Evolutionary conservation across 2,113 vertebrate genomes (phyloP).

Genomic region (Microtus oregoni): DNA sequence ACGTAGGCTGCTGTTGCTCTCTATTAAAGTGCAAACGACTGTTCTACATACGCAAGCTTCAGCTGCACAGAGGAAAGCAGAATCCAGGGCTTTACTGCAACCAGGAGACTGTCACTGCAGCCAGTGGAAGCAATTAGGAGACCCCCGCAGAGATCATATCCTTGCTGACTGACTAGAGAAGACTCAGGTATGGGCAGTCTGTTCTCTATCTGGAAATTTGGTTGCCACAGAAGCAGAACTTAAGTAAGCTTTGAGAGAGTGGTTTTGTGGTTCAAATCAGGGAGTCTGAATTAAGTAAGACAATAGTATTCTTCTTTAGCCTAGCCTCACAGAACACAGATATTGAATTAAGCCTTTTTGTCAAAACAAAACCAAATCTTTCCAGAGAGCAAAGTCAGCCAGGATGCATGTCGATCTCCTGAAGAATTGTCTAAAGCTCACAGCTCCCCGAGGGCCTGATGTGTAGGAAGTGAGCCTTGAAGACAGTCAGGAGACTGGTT

Average conservation of each 20-base stretch:
- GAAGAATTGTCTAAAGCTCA: background rate
- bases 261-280: background rate
- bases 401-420: background rate
- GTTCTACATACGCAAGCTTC: background rate
- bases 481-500: background rate
- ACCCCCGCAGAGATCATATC: background rate
- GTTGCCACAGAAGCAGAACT: background rate
- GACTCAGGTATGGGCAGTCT: background rate
- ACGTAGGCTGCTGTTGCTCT: background rate
- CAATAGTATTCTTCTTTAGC: fast-evolving
- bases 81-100: background rate
- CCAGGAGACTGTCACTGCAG: background rate
- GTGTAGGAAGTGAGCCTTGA: too few relatives aligned
- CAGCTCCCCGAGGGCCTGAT: background rate
- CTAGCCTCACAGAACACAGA: background rate
- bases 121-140: background rate
- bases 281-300: background rate
- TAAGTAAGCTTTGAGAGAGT: background rate
- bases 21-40: background rate
- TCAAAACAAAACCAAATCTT: background rate
- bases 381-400: background rate
- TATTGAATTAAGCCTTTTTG: background rate
- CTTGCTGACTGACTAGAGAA: background rate
- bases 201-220: background rate
- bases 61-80: background rate